phyloP scores from a whole-genome alignment of 2,888 invertebrate species.

The Drosophila rubida region DNA sequence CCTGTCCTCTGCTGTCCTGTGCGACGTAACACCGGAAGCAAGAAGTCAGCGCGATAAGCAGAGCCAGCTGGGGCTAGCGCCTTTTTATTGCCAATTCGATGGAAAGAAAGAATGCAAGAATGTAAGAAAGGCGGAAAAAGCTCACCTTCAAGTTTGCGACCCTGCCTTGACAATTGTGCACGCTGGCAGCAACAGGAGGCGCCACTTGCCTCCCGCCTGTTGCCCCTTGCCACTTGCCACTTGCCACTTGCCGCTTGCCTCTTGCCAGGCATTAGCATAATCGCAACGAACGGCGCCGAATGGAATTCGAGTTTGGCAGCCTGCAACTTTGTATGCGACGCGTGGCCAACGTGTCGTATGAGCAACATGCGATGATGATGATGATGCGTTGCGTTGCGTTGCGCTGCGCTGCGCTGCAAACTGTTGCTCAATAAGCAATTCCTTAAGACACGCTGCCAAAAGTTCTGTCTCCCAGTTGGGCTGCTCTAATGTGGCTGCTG shows the following conservation, averaged over 20 bases:
- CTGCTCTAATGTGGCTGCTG: neutral
- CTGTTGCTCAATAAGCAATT: slow-evolving; percentile 63
- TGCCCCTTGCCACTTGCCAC: no score
- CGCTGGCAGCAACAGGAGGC: slow-evolving; percentile 33
- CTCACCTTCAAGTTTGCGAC: slow-evolving; percentile 6
- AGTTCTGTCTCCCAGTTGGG: neutral
- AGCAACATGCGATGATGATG: slow-evolving; percentile 38
- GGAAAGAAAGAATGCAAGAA: neutral
- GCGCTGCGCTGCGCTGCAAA: slow-evolving; percentile 42
- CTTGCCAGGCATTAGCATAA: slow-evolving; percentile 74
- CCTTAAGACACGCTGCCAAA: slow-evolving; percentile 17
- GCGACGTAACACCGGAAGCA: slow-evolving; percentile 69
- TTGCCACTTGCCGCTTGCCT: slow-evolving; percentile 10
- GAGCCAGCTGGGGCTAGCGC: slow-evolving; percentile 42
- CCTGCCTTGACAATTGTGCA: slow-evolving; percentile 9
- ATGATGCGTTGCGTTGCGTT: neutral
- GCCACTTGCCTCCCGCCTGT: slow-evolving; percentile 11
- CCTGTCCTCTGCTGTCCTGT: slow-evolving; percentile 49
- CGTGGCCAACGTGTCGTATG: slow-evolving; percentile 45
- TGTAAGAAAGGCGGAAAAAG: neutral
- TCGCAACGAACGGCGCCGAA: slow-evolving; percentile 60
- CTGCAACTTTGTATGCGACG: slow-evolving; percentile 37
- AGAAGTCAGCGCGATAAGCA: slow-evolving; percentile 77
- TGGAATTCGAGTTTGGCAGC: slow-evolving; percentile 60
- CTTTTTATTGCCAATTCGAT: slow-evolving; percentile 57